These are phyloP conservation scores for Temnothorax nylanderi DNA, from an alignment of 1,140 invertebrate genomes.

Conservation along the genomic window DNA sequence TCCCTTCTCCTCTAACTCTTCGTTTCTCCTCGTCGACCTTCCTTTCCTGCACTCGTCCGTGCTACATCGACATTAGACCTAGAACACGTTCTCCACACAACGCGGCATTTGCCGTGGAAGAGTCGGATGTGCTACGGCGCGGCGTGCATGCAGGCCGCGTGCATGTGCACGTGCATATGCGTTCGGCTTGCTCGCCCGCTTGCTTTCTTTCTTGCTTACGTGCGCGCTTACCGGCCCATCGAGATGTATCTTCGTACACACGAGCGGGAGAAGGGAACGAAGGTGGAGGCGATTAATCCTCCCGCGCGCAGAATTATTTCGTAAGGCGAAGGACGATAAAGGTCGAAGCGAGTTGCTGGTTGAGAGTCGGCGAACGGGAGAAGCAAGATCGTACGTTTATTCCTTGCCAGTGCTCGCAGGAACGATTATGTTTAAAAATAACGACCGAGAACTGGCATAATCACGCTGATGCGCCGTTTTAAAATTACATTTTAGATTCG, in stretches of 20 bases:
- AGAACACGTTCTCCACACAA: conserved; percentile 71
- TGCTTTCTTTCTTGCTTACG: conserved; percentile 22
- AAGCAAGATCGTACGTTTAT: conserved; percentile 35
- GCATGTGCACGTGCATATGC: conserved; percentile 24
- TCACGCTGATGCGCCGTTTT: conserved; percentile 40
- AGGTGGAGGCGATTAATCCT: conserved; percentile 71
- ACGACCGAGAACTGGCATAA: conserved; percentile 47
- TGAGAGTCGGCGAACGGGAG: conserved; percentile 31
- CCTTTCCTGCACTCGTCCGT: conserved; percentile 57
- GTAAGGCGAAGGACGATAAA: conserved; percentile 78
- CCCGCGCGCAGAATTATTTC: conserved; percentile 72
- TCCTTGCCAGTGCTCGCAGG: conserved; percentile 12
- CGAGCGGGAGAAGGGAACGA: conserved; percentile 47
- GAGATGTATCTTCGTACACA: conserved; percentile 24
- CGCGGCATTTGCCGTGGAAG: conserved; percentile 76
- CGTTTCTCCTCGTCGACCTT: conserved; percentile 63
- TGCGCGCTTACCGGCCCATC: conserved; percentile 62
- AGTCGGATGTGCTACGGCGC: conserved; percentile 67
- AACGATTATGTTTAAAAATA: conserved; percentile 56
- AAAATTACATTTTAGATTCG: conserved; percentile 54
- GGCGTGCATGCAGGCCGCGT: conserved; percentile 10
- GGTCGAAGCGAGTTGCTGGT: conserved; percentile 62
- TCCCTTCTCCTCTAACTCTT: conserved; percentile 31
- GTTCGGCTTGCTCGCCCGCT: background rate
- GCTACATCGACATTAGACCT: conserved; percentile 67